Evolutionary conservation across 1,140 invertebrate species (phyloP).

Genomic region (Drosophila micromelanica): DNA sequence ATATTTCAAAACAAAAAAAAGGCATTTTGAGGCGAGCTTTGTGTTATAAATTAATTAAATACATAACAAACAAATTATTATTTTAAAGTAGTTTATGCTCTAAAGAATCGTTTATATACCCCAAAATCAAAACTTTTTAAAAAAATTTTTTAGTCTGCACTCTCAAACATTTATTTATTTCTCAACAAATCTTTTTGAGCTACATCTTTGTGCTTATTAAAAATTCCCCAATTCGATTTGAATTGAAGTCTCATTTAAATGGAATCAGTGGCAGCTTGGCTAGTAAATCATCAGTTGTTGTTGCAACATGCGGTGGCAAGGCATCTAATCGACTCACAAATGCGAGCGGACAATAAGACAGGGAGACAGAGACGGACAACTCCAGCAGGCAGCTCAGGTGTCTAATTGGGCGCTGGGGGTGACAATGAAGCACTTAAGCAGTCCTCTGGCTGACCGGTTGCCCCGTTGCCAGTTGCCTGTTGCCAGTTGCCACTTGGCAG

Average conservation of each 20-base stretch:
- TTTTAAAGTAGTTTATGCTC: too few species aligned
- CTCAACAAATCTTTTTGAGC: too few species aligned
- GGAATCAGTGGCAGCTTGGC: background rate
- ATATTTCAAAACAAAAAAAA: too few species aligned
- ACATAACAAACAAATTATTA: too few species aligned
- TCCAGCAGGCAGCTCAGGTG: conserved; percentile 59
- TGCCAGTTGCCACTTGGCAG: background rate
- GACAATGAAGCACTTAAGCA: conserved; percentile 78
- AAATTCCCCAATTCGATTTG: background rate
- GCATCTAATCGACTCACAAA: conserved; percentile 37
- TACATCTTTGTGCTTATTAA: too few species aligned
- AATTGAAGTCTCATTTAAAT: conserved; percentile 14
- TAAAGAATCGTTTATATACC: too few species aligned
- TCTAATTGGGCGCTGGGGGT: conserved; percentile 82
- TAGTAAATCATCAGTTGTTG: conserved; percentile 1
- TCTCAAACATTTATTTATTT: too few species aligned
- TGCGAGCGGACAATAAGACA: conserved; percentile 4
- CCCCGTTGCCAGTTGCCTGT: background rate
- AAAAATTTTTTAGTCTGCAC: too few species aligned
- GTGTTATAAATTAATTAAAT: too few species aligned
- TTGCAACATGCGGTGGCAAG: conserved; percentile 6
- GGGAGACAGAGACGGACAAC: too few species aligned
- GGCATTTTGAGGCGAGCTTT: too few species aligned
- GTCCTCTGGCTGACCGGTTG: background rate
- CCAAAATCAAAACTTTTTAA: too few species aligned